Evolutionary conservation across 2,113 vertebrate species (phyloP), one percentile per base, ranked within the genome.

Genomic region (Paradisaea rubra): DNA sequence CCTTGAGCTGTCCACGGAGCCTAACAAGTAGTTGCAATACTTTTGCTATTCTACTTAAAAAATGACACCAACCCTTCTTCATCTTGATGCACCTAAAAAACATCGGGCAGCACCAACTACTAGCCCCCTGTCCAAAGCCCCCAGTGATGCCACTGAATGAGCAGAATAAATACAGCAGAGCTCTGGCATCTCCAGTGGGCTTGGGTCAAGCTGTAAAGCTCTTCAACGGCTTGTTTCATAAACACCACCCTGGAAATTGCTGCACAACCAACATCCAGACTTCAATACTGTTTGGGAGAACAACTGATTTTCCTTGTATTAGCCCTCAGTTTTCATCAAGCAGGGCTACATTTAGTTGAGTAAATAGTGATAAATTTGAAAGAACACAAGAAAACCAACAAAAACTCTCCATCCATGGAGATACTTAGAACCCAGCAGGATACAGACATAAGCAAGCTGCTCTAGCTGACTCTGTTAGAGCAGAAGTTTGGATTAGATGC

Each of bases 101-200:
- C 17, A 24, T 3, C 0, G 0, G 56, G 39, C 61, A 70, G 33
- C 0, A 2, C 25, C 21, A 63, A 21, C 33, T 45, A 17, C 20
- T 30, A 65, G 33, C 45, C 4, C 10, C 10, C 15, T 10, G 3
- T 41, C 27, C 61, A 64, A 76, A 93, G 71, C 42, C 53, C 21
- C 24, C 44, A 45, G 0, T 42, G 66, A 66, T 64, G 17, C 6
- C 37, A 53, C 10, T 54, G 53, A 78, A 66, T n/a, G 50, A 63
- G 10, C 19, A 76, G 50, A 81, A 65, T 15, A 31, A 80, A 93
- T 14, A 69, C 31, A 69, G 49, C 20, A 69, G 59, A 68, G 35
- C 35, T 89, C 52, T 81, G 78, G 18, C 6, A 7, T 27, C 18
- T 73, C 50, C 70, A 45, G 11, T 59, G 47, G 60, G 65, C 24